These are phyloP conservation scores for Philopotamus ludificatus DNA, from an alignment of 1,140 invertebrate species.

Conservation along the genomic window DNA sequence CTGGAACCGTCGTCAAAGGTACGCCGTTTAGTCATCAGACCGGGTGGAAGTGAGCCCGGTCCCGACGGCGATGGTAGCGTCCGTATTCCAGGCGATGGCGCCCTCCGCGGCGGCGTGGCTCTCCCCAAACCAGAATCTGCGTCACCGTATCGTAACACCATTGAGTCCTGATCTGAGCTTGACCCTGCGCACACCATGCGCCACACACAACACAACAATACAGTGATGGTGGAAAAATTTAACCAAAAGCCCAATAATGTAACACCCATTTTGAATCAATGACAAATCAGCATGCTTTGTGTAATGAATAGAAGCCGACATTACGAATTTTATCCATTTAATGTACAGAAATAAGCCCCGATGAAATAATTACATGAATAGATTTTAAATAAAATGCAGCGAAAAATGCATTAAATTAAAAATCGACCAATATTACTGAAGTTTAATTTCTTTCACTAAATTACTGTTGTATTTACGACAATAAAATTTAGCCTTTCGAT, in stretches of 20 bases:
- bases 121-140: slow-evolving; percentile 78
- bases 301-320: no score
- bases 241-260: neutral
- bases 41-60: slow-evolving; percentile 78
- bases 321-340: no score
- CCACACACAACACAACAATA: slow-evolving; percentile 24
- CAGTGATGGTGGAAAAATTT: neutral
- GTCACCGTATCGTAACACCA: slow-evolving; percentile 34
- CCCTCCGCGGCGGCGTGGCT: slow-evolving; percentile 76
- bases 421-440: no score
- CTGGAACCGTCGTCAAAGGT: slow-evolving; percentile 81
- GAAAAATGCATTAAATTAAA: no score
- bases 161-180: slow-evolving; percentile 36
- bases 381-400: no score
- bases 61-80: slow-evolving; percentile 70
- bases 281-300: no score
- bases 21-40: slow-evolving; percentile 75
- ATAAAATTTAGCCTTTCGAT: no score
- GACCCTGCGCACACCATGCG: slow-evolving; percentile 32
- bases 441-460: no score
- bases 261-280: no score
- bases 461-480: no score
- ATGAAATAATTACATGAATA: no score
- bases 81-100: slow-evolving; percentile 73
- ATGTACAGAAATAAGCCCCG: no score